Conservation (phyloP, 2,113 vertebrate species). For the Solea senegalensis region DNA sequence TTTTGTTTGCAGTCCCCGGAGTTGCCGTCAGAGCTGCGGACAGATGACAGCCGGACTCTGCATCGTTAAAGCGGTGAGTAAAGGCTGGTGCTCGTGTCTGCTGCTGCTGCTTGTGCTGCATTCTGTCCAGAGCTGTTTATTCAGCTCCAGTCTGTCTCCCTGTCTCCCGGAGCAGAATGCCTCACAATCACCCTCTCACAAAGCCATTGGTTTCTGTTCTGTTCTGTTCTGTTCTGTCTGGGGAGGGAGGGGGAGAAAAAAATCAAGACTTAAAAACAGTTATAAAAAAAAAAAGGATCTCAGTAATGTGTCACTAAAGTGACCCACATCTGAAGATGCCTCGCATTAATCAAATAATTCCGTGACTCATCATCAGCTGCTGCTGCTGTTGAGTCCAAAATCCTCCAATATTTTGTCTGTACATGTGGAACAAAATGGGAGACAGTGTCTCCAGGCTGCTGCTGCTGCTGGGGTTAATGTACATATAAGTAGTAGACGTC, state of each 20-base stretch:
- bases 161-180: constrained; percentile 70
- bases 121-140: constrained; percentile 61
- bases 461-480: constrained; percentile 32
- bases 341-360: neutral
- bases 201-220: constrained; percentile 39
- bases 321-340: constrained; percentile 1
- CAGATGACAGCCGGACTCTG: constrained; percentile 95
- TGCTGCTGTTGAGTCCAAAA: too few species aligned
- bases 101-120: constrained; percentile 59
- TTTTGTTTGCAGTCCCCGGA: constrained; percentile 89
- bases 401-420: too few species aligned
- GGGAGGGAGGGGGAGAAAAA: too few species aligned
- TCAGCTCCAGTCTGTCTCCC: constrained; percentile 67
- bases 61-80: constrained; percentile 97
- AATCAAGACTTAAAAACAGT: too few species aligned
- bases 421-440: neutral
- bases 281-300: neutral
- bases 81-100: constrained; percentile 54
- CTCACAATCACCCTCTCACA: constrained; percentile 54
- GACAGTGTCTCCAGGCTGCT: constrained; percentile 38
- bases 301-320: constrained; percentile 10
- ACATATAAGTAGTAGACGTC: constrained; percentile 51
- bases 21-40: constrained; percentile 92
- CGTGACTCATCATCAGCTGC: neutral
- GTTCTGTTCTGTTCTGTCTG: neutral